A percentile compares a stretch with the other conserved stretches of the same genome.
Conservation (phyloP, 2,888 invertebrate genomes). For the Dyspetes luteomarginatus region DNA sequence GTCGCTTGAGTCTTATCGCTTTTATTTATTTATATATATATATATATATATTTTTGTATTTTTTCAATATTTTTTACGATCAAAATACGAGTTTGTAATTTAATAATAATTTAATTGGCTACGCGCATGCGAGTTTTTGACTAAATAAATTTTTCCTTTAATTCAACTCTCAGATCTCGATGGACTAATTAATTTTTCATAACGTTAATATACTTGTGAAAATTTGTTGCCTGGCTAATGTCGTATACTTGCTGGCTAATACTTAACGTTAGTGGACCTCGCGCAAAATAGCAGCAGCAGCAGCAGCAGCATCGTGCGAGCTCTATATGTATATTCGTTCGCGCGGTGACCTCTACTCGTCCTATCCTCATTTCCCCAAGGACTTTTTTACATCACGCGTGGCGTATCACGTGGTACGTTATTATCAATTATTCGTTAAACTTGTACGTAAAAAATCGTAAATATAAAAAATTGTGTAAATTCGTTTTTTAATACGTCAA, state of each 20-base stretch:
- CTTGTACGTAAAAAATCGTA: slow-evolving; percentile 75
- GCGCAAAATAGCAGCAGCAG: slow-evolving; percentile 57
- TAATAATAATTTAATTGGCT: too few species aligned
- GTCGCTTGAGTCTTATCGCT: too few species aligned
- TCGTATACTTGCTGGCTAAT: slow-evolving; percentile 16
- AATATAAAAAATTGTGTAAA: slow-evolving; percentile 78
- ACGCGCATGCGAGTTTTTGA: too few species aligned
- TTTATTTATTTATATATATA: too few species aligned
- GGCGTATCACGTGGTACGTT: slow-evolving; percentile 43
- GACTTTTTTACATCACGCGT: too few species aligned
- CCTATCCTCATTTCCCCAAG: too few species aligned
- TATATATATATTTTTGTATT: slow-evolving; percentile 16
- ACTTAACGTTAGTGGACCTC: slow-evolving; percentile 65
- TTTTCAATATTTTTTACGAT: too few species aligned
- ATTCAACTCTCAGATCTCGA: too few species aligned
- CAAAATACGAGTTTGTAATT: too few species aligned
- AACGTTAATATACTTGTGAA: not conserved
- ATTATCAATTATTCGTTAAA: slow-evolving; percentile 63
- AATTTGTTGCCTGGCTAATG: slow-evolving; percentile 23
- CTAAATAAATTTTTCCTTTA: too few species aligned
- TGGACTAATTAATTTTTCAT: too few species aligned
- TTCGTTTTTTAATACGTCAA: slow-evolving; percentile 67
- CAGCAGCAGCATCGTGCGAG: slow-evolving; percentile 9
- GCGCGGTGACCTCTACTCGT: too few species aligned
- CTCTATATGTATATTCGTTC: not conserved